Base-by-base conservation (phyloP, 2,888 invertebrate genomes). In the Temnothorax unifasciatus region DNA sequence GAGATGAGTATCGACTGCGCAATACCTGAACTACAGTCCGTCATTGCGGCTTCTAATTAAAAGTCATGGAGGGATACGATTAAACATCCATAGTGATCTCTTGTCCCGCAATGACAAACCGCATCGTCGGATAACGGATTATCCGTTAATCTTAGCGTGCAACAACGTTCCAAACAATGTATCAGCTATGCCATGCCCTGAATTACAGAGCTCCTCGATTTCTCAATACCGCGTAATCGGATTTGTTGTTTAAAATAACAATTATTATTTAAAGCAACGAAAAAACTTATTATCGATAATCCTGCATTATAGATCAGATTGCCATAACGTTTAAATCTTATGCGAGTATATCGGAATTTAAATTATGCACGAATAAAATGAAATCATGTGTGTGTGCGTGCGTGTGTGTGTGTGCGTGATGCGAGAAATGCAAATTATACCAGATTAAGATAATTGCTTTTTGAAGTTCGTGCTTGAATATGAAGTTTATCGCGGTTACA, bases 81-180 rank as follows among this genome's bases (percentile, higher is more conserved):
- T 66, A 68, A 68, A 77, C 25, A n/a, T 66, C n/a, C 38, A n/a
- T 25, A 68, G 29, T 52, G 44, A 77, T 77, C 25, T 15, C 41
- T 41, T n/a, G 41, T 54, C 41, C 18, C 41, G n/a, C 34, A 15
- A 68, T 68, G 44, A 77, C 44, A 11, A 68, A 68, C 15, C 54
- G n/a, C 41, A 41, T 29, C 25, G 21, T n/a, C 54, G 15, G 29
- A 77, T 76, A 57, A 66, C 54, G 29, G 21, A 77, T 77, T 44
- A 57, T 3, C 11, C 54, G 54, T 74, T 68, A 57, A 76, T 54
- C 44, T 52, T 76, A 44, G 41, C 29, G 44, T 66, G 44, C 29
- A 52, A 29, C 38, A 29, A 3, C 29, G n/a, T 44, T n/a, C 47
- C 66, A 25, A 66, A 15, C 11, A 29, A 15, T n/a, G 15, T 63